Conservation (phyloP, 1,140 invertebrate species). For the Oscheius sp. region DNA sequence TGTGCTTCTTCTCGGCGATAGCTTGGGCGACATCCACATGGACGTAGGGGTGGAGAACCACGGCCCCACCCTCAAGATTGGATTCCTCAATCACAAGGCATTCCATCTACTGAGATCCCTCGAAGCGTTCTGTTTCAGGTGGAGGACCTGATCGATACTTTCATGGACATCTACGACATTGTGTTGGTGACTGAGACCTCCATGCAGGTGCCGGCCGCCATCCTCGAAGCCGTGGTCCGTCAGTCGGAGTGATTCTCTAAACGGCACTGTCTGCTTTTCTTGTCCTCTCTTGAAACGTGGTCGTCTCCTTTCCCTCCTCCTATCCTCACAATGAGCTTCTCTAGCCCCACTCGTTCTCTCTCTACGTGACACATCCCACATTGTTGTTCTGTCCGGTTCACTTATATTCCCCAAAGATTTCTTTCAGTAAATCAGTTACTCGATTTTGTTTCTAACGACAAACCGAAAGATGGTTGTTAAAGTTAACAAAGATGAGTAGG, state of each 20-base stretch:
- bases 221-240: conserved; percentile 13
- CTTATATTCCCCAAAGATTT: no score
- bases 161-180: conserved; percentile 36
- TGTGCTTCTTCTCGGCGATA: conserved; percentile 36
- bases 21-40: conserved; percentile 35
- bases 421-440: no score
- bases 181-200: conserved; percentile 24
- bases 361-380: no score
- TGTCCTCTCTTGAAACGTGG: background rate
- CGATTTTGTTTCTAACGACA: no score
- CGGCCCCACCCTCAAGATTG: conserved; percentile 27
- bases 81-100: conserved; percentile 39
- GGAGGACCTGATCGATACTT: conserved; percentile 29
- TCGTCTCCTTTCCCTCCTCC: background rate
- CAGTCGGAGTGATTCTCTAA: background rate
- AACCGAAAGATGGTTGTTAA: no score
- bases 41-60: conserved; percentile 35
- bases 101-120: background rate
- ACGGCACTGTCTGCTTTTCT: background rate
- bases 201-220: conserved; percentile 10
- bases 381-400: no score
- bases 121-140: conserved; percentile 4
- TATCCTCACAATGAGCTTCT: no score
- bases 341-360: no score
- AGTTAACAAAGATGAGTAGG: no score